Evolutionary conservation across 2,888 invertebrate species (phyloP), one percentile per base, ranked within the genome.

Genomic region (Cheilosia urbana): DNA sequence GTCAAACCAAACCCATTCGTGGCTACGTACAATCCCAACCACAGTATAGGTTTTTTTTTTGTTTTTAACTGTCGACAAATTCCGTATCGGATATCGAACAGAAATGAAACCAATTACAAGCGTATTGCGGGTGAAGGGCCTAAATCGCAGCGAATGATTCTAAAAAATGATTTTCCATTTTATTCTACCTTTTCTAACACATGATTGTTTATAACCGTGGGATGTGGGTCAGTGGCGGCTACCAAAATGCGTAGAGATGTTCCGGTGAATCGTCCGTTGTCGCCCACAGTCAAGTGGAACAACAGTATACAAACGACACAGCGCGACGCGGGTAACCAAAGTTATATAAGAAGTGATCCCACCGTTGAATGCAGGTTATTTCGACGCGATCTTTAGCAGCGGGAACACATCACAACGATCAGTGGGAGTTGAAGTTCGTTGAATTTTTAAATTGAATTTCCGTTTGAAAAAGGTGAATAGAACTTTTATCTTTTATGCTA

Each of bases 341-440:
- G 84, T 84, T 84, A 84, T 84, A 84, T 75, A 84, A 79, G 83
- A 73, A 77, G 79, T 27, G 53, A 62, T 21, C 37, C 24, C 11
- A n/a, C 17, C 55, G 51, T 34, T 27, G 65, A 71, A 27, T 79
- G 45, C 79, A 80, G 47, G 69, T 84, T 76, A 84, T 84, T 84
- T 79, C 53, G 27, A 69, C 58, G 40, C 42, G 51, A 57, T 45
- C 79, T 47, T 62, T 75, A 49, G n/a, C 17, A 71, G 69, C 45
- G 75, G 53, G 55, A 30, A 76, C 84, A 84, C 7, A 27, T 79
- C 84, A 27, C 30, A n/a, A 11, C 47, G 17, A 15, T 30, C 45
- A 17, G 34, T 42, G 37, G n/a, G 13, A 60, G 24, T 53, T 65
- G 17, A 27, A 24, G 15, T 15, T 13, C 2, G 72, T 77, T 47